These are phyloP conservation scores for Apostichopus leukothele DNA, from an alignment of 53 echinoderm and acorn worm genomes.

Conservation along the genomic window DNA sequence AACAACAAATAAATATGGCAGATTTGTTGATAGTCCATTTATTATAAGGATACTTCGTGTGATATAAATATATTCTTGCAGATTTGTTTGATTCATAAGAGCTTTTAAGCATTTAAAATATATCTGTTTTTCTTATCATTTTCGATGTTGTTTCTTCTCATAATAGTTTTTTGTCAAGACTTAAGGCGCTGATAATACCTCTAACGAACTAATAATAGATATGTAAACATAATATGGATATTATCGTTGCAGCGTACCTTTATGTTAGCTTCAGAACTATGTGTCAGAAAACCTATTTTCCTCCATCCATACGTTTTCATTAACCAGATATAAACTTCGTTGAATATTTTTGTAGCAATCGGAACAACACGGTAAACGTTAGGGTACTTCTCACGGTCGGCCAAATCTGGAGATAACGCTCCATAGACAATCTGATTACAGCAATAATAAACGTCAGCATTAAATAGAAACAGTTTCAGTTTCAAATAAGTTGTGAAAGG, in stretches of 20 bases:
- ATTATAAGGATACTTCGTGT: no score
- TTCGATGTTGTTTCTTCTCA: no score
- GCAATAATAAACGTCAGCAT: background rate
- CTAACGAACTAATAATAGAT: no score
- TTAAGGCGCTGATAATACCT: no score
- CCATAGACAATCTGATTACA: background rate
- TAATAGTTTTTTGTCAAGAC: no score
- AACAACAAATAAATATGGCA: no score
- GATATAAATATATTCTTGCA: no score
- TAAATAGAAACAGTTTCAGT: background rate
- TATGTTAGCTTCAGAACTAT: background rate
- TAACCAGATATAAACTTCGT: background rate
- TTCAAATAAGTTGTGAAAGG: background rate
- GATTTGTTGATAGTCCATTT: no score
- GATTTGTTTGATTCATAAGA: no score
- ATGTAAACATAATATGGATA: no score
- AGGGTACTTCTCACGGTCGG: background rate
- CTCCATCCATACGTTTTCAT: conserved; percentile 19
- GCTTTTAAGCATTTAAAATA: no score
- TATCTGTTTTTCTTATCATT: no score
- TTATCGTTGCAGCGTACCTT: background rate
- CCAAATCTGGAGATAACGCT: background rate
- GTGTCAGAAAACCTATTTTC: background rate
- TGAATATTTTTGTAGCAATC: background rate
- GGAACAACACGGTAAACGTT: conserved; percentile 17